Evolutionary conservation across 2,113 vertebrate species (phyloP), one percentile per base, ranked within the genome.

Genomic region (Pseudorasbora parva): DNA sequence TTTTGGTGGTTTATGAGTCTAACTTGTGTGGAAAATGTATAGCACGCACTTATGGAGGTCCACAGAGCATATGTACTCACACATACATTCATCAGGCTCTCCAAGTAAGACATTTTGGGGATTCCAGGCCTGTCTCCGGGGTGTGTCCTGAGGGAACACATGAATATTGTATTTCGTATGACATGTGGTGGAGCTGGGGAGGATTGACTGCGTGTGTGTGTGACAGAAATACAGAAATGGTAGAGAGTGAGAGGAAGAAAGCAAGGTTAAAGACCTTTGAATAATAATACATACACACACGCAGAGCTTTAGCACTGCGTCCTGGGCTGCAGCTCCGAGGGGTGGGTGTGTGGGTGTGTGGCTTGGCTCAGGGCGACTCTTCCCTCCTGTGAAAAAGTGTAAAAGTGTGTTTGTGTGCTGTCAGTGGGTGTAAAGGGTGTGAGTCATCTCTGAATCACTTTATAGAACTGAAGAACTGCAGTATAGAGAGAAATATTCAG

Each of bases 381-480:
- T 82, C 81, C 69, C 56, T 84, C 76, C 80, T 80, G 84, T 84
- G 83, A 71, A 88, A 85, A 80, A 83, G 86, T 88, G 86, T 88
- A 85, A 85, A 86, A 85, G 85, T 88, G 82, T 86, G 84, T 89
- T 84, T 80, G 80, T 89, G 86, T 86, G 86, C 85, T 78, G 85
- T 81, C 78, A 73, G 88, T 89, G 86, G 85, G 88, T 81, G 88
- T 87, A 64, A 86, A 86, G 84, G 82, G 80, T 81, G 81, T 88
- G 88, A 89, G 85, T 89, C 86, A 88, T 83, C 43, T 74, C 75
- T 89, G 86, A 89, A 73, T 89, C 86, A 89, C 62, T 68, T 84
- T 82, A 84, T 79, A 77, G 81, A 85, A 59, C 79, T 56, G 51
- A 84, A 74, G 64, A 74, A 75, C 77, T 49, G 11, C 49, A 33